A percentile compares a stretch with the other conserved stretches of the same genome.
Evolutionary conservation across 1,140 invertebrate species (phyloP).

Genomic region (Drosophila cardini): DNA sequence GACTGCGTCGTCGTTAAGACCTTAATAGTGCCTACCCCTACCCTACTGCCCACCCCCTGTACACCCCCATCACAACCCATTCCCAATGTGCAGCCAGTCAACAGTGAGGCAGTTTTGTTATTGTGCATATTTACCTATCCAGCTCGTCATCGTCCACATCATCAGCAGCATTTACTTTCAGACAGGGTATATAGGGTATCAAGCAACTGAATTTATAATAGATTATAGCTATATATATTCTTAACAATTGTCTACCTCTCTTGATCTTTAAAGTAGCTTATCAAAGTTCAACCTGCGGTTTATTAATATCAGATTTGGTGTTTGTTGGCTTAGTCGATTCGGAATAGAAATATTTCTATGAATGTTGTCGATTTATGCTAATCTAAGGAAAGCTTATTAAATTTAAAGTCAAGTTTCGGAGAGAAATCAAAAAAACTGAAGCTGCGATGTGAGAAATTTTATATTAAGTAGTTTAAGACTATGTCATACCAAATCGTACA

Average conservation of each 20-base stretch:
- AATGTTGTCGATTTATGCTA: too few species aligned
- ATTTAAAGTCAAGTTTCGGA: too few species aligned
- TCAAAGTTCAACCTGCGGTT: too few species aligned
- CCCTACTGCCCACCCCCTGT: background rate
- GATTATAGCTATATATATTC: background rate
- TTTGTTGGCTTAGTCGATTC: too few species aligned
- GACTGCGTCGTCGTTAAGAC: conserved; percentile 63
- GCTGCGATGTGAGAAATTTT: too few species aligned
- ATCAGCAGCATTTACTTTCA: conserved; percentile 20
- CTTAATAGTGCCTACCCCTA: conserved; percentile 65
- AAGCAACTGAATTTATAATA: background rate
- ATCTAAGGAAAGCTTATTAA: too few species aligned
- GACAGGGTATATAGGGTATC: conserved; percentile 17
- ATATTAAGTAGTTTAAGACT: too few species aligned
- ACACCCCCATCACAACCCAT: conserved; percentile 1
- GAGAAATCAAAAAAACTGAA: too few species aligned
- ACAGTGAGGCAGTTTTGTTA: conserved; percentile 65
- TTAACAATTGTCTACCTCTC: background rate
- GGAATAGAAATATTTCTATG: too few species aligned
- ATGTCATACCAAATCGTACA: too few species aligned
- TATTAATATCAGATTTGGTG: too few species aligned
- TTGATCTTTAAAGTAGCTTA: too few species aligned
- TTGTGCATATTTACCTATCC: conserved; percentile 66
- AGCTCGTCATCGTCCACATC: conserved; percentile 45
- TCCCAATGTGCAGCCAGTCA: conserved; percentile 55